phyloP scores from a whole-genome alignment of 2,797 vertebrate species.

The Fratercula arctica region DNA sequence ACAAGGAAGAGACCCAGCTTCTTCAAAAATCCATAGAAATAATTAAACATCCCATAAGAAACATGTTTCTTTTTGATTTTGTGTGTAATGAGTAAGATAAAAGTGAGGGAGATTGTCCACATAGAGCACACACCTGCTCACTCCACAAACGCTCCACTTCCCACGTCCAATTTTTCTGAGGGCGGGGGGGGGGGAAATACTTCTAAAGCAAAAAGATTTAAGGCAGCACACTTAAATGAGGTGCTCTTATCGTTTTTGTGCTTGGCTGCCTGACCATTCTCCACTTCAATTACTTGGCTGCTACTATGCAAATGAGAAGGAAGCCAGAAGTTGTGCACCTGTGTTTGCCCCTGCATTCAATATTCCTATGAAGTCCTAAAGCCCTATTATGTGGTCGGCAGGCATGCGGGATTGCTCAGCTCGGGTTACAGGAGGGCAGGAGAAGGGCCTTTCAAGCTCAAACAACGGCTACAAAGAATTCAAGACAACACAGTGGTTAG shows the following conservation, averaged over 20 bases:
- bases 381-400: conserved; percentile 50
- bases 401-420: conserved; percentile 43
- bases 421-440: conserved; percentile 61
- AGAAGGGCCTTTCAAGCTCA: conserved; percentile 47
- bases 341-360: conserved; percentile 68
- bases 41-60: not conserved
- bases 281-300: conserved; percentile 64
- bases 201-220: conserved; percentile 28
- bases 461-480: conserved; percentile 35
- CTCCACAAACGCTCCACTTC: conserved; percentile 27
- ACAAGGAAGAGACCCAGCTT: not conserved
- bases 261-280: conserved; percentile 58
- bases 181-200: not conserved
- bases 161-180: not conserved
- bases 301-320: conserved; percentile 72
- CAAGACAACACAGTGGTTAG: not conserved
- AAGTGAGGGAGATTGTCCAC: not conserved
- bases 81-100: not conserved
- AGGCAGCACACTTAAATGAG: conserved; percentile 20
- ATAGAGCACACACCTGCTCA: conserved; percentile 16
- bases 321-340: conserved; percentile 75
- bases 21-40: not conserved
- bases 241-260: conserved; percentile 39
- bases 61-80: not conserved
- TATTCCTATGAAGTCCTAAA: conserved; percentile 64